Conservation (phyloP, 2,888 invertebrate species). For the Tetrapedia diversipes region DNA sequence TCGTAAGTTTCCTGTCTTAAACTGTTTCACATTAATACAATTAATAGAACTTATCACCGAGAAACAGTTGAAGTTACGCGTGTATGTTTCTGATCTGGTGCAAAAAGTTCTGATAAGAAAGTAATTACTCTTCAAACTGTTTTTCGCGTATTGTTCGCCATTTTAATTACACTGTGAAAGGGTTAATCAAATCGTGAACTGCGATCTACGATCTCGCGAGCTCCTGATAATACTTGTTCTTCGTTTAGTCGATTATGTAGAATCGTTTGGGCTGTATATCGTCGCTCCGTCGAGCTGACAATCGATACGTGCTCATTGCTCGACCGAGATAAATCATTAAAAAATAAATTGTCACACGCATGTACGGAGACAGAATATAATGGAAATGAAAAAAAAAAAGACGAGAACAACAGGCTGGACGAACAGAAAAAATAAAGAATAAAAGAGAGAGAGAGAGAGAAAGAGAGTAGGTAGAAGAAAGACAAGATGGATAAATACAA, state of each 20-base stretch:
- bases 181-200: too few species aligned
- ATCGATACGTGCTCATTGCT: constrained; percentile 76
- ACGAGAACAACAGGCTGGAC: constrained; percentile 21
- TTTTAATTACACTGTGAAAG: too few species aligned
- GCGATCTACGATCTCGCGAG: constrained; percentile 67
- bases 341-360: constrained; percentile 63
- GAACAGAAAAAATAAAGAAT: constrained; percentile 63
- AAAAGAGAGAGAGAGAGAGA: constrained; percentile 42
- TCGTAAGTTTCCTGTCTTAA: too few species aligned
- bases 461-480: constrained; percentile 22
- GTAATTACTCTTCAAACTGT: too few species aligned
- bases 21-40: too few species aligned
- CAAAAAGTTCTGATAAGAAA: too few species aligned
- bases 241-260: constrained; percentile 56
- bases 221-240: constrained; percentile 34
- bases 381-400: constrained; percentile 42
- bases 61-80: too few species aligned
- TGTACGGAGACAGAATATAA: constrained; percentile 51
- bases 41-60: too few species aligned
- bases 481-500: constrained; percentile 12
- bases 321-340: constrained; percentile 68
- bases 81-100: too few species aligned
- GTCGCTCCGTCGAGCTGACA: constrained; percentile 74
- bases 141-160: too few species aligned
- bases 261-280: constrained; percentile 79